Evolutionary conservation across 2,888 invertebrate genomes (phyloP).

Genomic region (Eupeodes luniger): DNA sequence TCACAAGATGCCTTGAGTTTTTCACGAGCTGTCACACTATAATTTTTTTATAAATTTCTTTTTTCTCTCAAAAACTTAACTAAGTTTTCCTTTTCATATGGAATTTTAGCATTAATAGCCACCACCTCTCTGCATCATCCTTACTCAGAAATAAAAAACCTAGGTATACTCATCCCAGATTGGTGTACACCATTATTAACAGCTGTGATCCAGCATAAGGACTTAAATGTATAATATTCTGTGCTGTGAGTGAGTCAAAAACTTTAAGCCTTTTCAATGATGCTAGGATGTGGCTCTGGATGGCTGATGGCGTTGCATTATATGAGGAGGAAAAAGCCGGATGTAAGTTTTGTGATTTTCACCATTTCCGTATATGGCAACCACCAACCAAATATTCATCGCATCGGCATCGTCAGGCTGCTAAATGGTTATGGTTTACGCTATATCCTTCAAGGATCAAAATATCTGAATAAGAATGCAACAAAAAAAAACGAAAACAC

Average conservation of each 20-base stretch:
- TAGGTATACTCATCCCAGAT: neutral
- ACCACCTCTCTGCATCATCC: no score
- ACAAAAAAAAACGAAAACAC: neutral
- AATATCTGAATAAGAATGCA: neutral
- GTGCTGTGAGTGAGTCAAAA: neutral
- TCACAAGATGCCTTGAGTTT: no score
- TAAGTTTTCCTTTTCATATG: neutral
- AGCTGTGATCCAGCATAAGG: conserved; percentile 3
- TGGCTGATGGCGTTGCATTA: neutral
- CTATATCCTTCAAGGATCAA: neutral
- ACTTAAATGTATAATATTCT: conserved; percentile 18
- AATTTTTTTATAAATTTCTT: no score
- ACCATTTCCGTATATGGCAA: conserved; percentile 18
- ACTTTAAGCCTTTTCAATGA: conserved; percentile 24
- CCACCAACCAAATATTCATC: neutral
- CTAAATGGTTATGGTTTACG: neutral
- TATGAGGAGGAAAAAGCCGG: conserved; percentile 3
- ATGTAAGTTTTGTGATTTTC: conserved; percentile 26
- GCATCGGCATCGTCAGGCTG: neutral
- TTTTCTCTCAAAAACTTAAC: no score
- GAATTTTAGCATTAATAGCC: conserved; percentile 5
- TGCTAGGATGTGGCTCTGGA: neutral
- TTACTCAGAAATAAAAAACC: neutral
- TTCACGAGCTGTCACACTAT: no score
- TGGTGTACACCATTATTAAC: conserved; percentile 11